Evolutionary conservation across 2,113 vertebrate genomes (phyloP).

Genomic region (Gallinago jamesoni): DNA sequence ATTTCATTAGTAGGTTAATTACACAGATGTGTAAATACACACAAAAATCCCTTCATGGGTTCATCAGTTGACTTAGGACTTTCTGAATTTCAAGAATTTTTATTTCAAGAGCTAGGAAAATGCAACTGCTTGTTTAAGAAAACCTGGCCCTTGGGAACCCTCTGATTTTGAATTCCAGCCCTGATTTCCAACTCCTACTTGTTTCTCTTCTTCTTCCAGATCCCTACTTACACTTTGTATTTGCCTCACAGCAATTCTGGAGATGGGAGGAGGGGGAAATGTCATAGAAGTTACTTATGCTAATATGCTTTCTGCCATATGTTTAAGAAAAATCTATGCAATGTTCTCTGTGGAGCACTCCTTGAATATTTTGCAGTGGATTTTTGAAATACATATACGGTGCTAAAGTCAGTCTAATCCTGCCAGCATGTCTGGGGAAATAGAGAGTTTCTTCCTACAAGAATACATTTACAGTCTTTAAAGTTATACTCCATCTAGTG

Average conservation of each 20-base stretch:
- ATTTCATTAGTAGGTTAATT: not conserved
- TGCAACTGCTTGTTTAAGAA: not conserved
- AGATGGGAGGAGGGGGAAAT: conserved; percentile 18
- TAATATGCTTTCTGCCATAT: conserved; percentile 44
- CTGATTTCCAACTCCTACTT: not conserved
- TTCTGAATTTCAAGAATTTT: not conserved
- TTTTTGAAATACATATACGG: not conserved
- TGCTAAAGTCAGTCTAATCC: conserved; percentile 10
- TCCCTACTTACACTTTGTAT: not conserved
- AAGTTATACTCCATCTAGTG: not conserved
- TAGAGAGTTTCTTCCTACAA: not conserved
- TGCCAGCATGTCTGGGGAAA: not conserved
- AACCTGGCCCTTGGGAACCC: not conserved
- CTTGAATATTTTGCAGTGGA: not conserved
- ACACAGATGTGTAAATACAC: not conserved
- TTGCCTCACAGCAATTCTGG: not conserved
- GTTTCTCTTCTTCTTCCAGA: not conserved
- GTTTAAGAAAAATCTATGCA: conserved; percentile 24
- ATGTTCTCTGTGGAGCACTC: not conserved
- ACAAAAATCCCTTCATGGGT: not conserved
- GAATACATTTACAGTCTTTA: not conserved
- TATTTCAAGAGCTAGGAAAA: not conserved
- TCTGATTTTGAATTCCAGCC: not conserved
- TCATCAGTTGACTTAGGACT: not conserved
- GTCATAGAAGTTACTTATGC: conserved; percentile 4